A percentile compares a stretch with the other conserved stretches of the same genome.
These are phyloP conservation scores for Pitta sordida DNA, from an alignment of 2,113 vertebrate species.

Conservation along the genomic window DNA sequence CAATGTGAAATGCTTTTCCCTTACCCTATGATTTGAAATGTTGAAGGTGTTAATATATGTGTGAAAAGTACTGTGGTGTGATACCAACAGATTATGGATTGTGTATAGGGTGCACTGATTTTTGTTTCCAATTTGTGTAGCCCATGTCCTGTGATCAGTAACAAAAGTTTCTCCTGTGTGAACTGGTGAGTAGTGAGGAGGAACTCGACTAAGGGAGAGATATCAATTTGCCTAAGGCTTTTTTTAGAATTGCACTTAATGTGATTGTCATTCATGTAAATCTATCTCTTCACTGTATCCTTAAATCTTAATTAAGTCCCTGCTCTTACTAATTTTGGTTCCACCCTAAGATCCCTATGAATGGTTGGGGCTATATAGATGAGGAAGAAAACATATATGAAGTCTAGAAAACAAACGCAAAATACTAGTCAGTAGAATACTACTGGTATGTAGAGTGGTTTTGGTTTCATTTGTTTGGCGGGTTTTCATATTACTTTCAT, in stretches of 20 bases:
- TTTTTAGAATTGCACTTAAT: neutral
- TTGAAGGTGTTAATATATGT: neutral
- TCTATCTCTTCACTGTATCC: neutral
- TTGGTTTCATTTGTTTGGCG: neutral
- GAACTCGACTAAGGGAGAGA: neutral
- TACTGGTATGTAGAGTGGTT: fast-evolving
- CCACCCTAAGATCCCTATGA: neutral
- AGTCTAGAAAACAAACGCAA: neutral
- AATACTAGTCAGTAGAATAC: neutral
- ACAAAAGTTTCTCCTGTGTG: neutral
- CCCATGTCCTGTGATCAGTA: fast-evolving
- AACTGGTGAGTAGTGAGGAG: too few species aligned
- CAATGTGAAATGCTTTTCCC: neutral
- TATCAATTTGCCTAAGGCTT: neutral
- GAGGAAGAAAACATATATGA: neutral
- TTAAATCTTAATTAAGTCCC: neutral
- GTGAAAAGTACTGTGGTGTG: neutral
- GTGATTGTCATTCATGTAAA: neutral
- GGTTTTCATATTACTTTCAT: neutral
- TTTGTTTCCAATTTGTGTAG: neutral
- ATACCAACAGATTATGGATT: neutral
- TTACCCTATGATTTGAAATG: neutral
- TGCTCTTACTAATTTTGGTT: neutral
- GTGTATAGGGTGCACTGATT: neutral
- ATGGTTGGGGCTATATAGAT: neutral